These are phyloP conservation scores for Eurosta solidaginis DNA, from an alignment of 1,140 invertebrate species.

Conservation along the genomic window DNA sequence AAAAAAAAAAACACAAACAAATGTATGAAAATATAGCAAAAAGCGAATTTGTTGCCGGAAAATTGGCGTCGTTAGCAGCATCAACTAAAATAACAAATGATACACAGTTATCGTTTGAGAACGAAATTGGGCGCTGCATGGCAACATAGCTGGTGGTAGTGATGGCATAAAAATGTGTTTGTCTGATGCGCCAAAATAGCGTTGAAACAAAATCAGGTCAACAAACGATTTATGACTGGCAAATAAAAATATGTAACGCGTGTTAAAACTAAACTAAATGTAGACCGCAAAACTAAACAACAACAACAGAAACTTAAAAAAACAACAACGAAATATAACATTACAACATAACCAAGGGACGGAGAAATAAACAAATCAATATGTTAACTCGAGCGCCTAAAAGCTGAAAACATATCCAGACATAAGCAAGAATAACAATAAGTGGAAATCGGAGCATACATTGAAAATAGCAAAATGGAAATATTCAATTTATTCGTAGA, in stretches of 20 bases:
- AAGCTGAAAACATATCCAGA: neutral
- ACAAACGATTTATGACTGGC: conserved; percentile 15
- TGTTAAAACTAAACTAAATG: too few relatives aligned
- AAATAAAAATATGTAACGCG: too few relatives aligned
- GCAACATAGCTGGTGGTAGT: neutral
- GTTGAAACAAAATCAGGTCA: conserved; percentile 24
- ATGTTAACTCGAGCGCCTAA: too few relatives aligned
- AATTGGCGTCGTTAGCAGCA: neutral
- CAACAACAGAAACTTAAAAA: too few relatives aligned
- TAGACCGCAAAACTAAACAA: too few relatives aligned
- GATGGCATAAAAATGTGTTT: neutral
- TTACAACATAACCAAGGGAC: too few relatives aligned
- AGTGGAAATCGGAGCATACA: too few relatives aligned
- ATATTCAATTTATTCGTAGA: too few relatives aligned
- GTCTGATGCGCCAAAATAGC: conserved; percentile 3
- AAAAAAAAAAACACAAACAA: neutral
- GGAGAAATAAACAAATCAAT: too few relatives aligned
- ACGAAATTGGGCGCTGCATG: neutral
- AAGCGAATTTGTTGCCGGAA: conserved; percentile 23
- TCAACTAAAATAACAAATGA: neutral
- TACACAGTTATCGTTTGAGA: neutral
- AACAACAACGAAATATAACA: too few relatives aligned
- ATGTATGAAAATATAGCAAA: too few relatives aligned
- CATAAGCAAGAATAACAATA: neutral
- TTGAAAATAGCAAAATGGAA: too few relatives aligned